A percentile compares a stretch with the other conserved stretches of the same genome.
Conservation (phyloP, 2,113 vertebrate species). For the Hydrochoerus hydrochaeris region DNA sequence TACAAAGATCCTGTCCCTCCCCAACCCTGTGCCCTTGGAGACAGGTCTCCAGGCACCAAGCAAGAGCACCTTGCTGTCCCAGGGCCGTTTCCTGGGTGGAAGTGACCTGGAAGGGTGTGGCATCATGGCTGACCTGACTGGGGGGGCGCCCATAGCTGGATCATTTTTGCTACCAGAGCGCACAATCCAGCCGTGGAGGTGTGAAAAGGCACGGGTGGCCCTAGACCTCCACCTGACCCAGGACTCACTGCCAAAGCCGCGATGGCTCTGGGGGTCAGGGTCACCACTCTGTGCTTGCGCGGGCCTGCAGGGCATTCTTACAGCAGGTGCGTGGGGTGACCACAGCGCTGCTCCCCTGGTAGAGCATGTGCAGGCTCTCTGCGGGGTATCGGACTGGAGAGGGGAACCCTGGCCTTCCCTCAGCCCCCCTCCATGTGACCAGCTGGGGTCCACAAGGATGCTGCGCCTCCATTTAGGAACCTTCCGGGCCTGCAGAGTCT, state of each 20-base stretch:
- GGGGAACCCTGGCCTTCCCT: rapidly evolving
- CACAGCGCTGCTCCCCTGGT: rapidly evolving
- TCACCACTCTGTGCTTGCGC: rapidly evolving
- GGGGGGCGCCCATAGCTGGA: rapidly evolving
- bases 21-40: not conserved
- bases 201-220: not conserved
- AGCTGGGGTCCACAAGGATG: no score
- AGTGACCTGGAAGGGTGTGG: not conserved
- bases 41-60: not conserved
- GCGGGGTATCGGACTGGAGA: rapidly evolving
- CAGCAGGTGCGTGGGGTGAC: not conserved
- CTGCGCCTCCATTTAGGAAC: not conserved
- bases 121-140: rapidly evolving
- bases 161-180: not conserved
- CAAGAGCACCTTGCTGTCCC: not conserved
- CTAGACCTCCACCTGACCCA: not conserved
- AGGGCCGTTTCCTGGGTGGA: not conserved
- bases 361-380: not conserved
- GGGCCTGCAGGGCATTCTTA: rapidly evolving
- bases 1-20: not conserved
- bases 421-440: not conserved
- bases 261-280: not conserved
- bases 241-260: not conserved
- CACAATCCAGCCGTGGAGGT: not conserved
- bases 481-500: not conserved